Conservation (phyloP, 1,140 invertebrate genomes). For the Drosophila mauritiana region DNA sequence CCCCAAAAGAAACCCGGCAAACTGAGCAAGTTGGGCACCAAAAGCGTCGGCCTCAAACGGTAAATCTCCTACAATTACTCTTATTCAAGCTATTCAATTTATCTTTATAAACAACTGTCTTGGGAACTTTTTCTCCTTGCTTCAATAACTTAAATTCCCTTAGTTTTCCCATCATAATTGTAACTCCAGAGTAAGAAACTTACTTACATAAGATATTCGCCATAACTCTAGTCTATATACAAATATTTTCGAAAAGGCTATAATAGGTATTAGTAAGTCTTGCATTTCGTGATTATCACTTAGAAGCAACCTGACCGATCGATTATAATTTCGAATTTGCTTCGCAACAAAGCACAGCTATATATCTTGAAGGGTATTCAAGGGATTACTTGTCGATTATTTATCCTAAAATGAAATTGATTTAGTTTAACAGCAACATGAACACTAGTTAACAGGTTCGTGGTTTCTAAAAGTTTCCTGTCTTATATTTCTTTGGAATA, state of each 20-base stretch:
- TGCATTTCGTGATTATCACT: constrained; percentile 2
- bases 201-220: too few relatives aligned
- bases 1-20: constrained; percentile 74
- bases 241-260: too few relatives aligned
- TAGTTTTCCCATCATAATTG: too few relatives aligned
- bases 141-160: too few relatives aligned
- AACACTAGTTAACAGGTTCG: background rate
- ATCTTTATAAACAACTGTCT: too few relatives aligned
- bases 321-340: background rate
- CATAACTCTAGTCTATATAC: too few relatives aligned
- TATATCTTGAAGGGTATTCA: constrained; percentile 18
- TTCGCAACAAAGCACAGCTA: background rate
- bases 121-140: too few relatives aligned
- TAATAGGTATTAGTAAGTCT: background rate
- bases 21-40: constrained; percentile 72
- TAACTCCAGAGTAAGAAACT: too few relatives aligned
- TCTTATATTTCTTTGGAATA: too few relatives aligned
- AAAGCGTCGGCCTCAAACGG: constrained; percentile 77
- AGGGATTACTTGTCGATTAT: constrained; percentile 26
- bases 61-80: constrained; percentile 4
- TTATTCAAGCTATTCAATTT: too few relatives aligned
- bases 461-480: background rate
- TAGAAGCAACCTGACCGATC: constrained; percentile 11
- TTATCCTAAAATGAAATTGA: constrained; percentile 1
- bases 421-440: background rate